These are phyloP conservation scores for Drosophila acutilabella DNA, from an alignment of 2,888 invertebrate genomes.

Conservation along the genomic window DNA sequence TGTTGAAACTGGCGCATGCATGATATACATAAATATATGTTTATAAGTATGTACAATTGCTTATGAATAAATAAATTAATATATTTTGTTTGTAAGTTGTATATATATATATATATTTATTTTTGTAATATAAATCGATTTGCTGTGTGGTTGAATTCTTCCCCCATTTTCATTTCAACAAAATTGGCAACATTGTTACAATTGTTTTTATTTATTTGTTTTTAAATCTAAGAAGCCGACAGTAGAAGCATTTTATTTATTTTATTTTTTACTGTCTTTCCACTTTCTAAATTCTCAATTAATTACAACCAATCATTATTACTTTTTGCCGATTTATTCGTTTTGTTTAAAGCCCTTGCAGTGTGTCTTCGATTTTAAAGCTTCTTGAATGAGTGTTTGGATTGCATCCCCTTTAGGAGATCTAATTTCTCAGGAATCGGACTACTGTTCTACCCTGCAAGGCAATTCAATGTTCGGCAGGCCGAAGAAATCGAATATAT, in stretches of 20 bases:
- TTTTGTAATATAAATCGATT: slow-evolving; percentile 46
- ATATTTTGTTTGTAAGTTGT: slow-evolving; percentile 17
- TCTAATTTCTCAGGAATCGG: slow-evolving; percentile 9
- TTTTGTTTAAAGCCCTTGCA: slow-evolving; percentile 27
- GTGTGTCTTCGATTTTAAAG: slow-evolving; percentile 15
- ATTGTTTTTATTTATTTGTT: slow-evolving; percentile 30
- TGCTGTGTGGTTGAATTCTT: slow-evolving; percentile 38
- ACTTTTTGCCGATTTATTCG: slow-evolving; percentile 16
- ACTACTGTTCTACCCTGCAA: slow-evolving; percentile 35
- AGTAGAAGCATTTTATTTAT: slow-evolving; percentile 12
- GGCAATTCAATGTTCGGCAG: slow-evolving; percentile 31
- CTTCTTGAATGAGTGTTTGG: slow-evolving; percentile 1
- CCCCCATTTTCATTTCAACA: slow-evolving; percentile 37
- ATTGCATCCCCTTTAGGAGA: not conserved
- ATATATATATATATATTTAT: slow-evolving; percentile 30
- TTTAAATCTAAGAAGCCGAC: slow-evolving; percentile 32
- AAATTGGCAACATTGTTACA: slow-evolving; percentile 73
- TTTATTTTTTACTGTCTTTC: slow-evolving; percentile 12
- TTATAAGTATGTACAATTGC: slow-evolving; percentile 53
- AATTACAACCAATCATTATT: slow-evolving; percentile 73
- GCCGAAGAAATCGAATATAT: slow-evolving; percentile 27
- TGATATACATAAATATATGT: slow-evolving; percentile 38
- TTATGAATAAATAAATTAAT: slow-evolving; percentile 64
- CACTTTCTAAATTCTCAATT: slow-evolving; percentile 52
- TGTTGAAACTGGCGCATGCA: slow-evolving; percentile 56